Evolutionary conservation across 23 tunicate genomes (phyloP), one percentile per base, ranked within the genome.

Genomic region (Corella eumyota): DNA sequence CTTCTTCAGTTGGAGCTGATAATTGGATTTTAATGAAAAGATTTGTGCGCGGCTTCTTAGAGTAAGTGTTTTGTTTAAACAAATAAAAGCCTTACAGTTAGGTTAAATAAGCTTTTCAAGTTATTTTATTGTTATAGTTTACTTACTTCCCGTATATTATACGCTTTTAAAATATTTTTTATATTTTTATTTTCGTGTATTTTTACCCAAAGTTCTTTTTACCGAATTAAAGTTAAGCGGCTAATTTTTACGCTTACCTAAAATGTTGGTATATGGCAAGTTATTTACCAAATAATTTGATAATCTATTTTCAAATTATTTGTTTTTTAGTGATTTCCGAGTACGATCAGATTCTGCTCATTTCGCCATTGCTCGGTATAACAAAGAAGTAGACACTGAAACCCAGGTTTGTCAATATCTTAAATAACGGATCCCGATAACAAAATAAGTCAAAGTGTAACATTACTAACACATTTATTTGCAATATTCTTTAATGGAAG

Each of bases 11-110:
- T 26, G 47, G 62, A 30, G 48, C 17, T 30, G 48, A 17, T 3
- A 54, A 54, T 28, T 68, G 73, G 73, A 32, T 5, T 34, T 30
- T 23, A 27, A 68, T 53, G 62, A 68, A 52, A 29, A 25, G 33
- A 9, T 68, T 68, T 27, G 62, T 68, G 24, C 30, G 20, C 26
- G 22, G n/a, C 4, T 27, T 65, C 26, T 22, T 65, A 11, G 19
- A 25, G 71, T 65, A 22, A 65, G 71, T 65, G 11, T 40, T 11
- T n/a, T n/a, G n/a, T n/a, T n/a, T n/a, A n/a, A n/a, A n/a, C n/a
- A n/a, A n/a, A n/a, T n/a, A n/a, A n/a, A n/a, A n/a, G n/a, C n/a
- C n/a, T n/a, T n/a, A n/a, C n/a, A n/a, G n/a, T n/a, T n/a, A n/a
- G n/a, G n/a, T n/a, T n/a, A n/a, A n/a, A n/a, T n/a, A n/a, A n/a